Conservation (phyloP, 1,140 invertebrate species). For the Cotesia vestalis region DNA sequence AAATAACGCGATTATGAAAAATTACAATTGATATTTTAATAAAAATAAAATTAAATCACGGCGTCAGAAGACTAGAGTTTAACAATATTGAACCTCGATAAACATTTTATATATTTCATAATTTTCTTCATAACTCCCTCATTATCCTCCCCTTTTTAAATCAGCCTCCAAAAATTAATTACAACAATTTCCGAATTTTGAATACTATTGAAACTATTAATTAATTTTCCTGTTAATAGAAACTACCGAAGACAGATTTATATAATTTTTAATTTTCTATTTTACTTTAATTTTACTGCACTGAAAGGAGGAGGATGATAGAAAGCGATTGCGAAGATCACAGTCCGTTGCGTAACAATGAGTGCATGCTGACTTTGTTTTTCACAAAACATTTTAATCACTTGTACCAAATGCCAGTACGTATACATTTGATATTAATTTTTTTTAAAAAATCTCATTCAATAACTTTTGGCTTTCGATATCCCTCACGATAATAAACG, state of each 20-base stretch:
- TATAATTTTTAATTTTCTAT: neutral
- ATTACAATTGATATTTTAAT: slow-evolving; percentile 25
- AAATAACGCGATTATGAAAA: slow-evolving; percentile 15
- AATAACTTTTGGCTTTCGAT: slow-evolving; percentile 5
- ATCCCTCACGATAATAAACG: neutral
- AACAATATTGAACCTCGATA: slow-evolving; percentile 54
- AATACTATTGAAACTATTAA: no score
- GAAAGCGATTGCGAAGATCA: slow-evolving; percentile 58
- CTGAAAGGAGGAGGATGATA: slow-evolving; percentile 46
- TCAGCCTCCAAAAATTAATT: no score
- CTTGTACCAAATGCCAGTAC: neutral
- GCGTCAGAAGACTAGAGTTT: slow-evolving; percentile 43
- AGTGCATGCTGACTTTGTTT: slow-evolving; percentile 35
- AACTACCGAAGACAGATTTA: no score
- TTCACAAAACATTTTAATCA: slow-evolving; percentile 16
- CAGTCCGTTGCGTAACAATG: slow-evolving; percentile 55
- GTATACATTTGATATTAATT: slow-evolving; percentile 8
- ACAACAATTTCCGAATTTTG: no score
- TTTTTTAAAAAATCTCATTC: neutral
- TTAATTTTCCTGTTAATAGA: no score
- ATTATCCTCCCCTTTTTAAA: slow-evolving; percentile 18
- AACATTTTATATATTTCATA: slow-evolving; percentile 52
- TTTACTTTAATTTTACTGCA: slow-evolving; percentile 12
- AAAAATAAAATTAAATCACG: slow-evolving; percentile 41
- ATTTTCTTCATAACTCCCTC: slow-evolving; percentile 36